A percentile compares a stretch with the other conserved stretches of the same genome.
Conservation (phyloP, 2,113 vertebrate species). For the Onychostoma macrolepis region DNA sequence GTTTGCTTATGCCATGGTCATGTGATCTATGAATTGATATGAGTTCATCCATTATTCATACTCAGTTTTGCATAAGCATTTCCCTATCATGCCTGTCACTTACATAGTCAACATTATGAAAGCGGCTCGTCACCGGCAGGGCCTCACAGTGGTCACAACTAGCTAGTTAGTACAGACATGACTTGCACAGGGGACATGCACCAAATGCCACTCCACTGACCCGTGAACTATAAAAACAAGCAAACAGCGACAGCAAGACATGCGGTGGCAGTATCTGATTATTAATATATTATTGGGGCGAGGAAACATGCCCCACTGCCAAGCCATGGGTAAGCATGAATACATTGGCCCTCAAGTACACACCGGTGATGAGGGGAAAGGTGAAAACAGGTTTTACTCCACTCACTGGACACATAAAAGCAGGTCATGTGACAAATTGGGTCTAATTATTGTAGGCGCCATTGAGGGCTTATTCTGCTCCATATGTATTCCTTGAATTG, state of each 20-base stretch:
- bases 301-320: slow-evolving; percentile 48
- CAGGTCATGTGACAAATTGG: slow-evolving; percentile 21
- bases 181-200: slow-evolving; percentile 68
- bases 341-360: slow-evolving; percentile 18
- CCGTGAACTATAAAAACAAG: slow-evolving; percentile 73
- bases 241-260: slow-evolving; percentile 71
- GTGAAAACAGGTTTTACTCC: slow-evolving; percentile 32
- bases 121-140: slow-evolving; percentile 67
- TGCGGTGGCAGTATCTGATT: slow-evolving; percentile 61
- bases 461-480: not conserved
- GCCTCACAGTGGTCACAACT: slow-evolving; percentile 75
- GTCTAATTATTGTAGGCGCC: not conserved
- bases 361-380: slow-evolving; percentile 36
- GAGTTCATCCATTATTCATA: slow-evolving; percentile 77
- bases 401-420: slow-evolving; percentile 26
- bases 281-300: slow-evolving; percentile 56
- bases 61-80: slow-evolving; percentile 67
- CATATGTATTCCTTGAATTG: slow-evolving; percentile 20
- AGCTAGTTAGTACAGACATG: slow-evolving; percentile 72
- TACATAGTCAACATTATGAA: slow-evolving; percentile 76
- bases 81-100: slow-evolving; percentile 68
- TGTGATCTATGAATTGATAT: slow-evolving; percentile 70
- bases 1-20: slow-evolving; percentile 62
- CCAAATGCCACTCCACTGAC: slow-evolving; percentile 75
- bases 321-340: slow-evolving; percentile 27